A percentile compares a stretch with the other conserved stretches of the same genome.
phyloP scores from a whole-genome alignment of 64 coral and sea anemone genomes.

The Actinia equina region DNA sequence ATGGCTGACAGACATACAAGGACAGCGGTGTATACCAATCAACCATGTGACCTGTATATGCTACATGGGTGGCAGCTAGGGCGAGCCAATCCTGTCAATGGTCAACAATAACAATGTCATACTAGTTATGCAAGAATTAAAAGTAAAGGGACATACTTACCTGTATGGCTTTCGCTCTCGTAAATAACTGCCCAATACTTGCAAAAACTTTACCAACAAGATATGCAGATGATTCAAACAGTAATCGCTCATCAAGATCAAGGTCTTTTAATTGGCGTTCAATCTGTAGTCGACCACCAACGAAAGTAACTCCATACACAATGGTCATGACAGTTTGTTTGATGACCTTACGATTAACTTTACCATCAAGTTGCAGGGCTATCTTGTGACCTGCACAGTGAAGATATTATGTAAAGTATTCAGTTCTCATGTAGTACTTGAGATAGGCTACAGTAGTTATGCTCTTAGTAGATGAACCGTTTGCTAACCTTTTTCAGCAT shows the following conservation, averaged over 20 bases:
- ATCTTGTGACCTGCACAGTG: constrained; percentile 49
- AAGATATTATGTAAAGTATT: background rate
- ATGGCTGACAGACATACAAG: constrained; percentile 84
- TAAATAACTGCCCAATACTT: constrained; percentile 95
- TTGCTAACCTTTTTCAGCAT: constrained; percentile 36
- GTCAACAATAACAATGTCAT: background rate
- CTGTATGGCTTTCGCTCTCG: constrained; percentile 90
- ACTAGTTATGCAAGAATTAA: too few species aligned
- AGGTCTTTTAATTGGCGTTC: constrained; percentile 87
- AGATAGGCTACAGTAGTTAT: too few species aligned
- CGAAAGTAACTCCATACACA: constrained; percentile 95
- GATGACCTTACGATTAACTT: constrained; percentile 88
- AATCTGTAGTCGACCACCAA: constrained; percentile 91
- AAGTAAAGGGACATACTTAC: background rate
- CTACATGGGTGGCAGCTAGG: constrained; percentile 77
- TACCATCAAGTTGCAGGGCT: constrained; percentile 78
- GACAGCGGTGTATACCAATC: constrained; percentile 94
- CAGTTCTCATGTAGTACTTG: background rate
- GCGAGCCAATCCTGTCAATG: constrained; percentile 89
- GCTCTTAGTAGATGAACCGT: too few species aligned
- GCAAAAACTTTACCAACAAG: constrained; percentile 89
- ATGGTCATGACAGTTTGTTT: constrained; percentile 99
- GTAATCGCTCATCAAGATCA: constrained; percentile 58
- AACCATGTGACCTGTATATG: constrained; percentile 78
- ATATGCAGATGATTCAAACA: constrained; percentile 86